phyloP scores from a whole-genome alignment of 2,113 vertebrate species.

The Oryzias celebensis region DNA sequence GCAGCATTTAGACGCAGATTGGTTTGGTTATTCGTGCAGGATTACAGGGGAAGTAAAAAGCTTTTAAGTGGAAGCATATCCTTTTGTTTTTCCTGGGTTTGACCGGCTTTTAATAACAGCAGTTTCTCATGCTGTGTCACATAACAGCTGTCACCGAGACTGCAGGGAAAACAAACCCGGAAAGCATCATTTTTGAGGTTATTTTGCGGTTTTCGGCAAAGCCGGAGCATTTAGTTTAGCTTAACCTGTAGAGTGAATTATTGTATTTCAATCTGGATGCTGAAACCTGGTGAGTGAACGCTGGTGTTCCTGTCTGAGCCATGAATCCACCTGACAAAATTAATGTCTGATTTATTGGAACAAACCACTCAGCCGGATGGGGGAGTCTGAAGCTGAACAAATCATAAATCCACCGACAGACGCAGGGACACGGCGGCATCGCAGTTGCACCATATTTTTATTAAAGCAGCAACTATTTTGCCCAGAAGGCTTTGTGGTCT shows the following conservation, averaged over 20 bases:
- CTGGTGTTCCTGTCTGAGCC: constrained; percentile 21
- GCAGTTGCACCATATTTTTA: constrained; percentile 64
- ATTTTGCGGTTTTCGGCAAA: constrained; percentile 33
- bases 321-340: constrained; percentile 37
- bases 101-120: constrained; percentile 33
- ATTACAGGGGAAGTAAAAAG: constrained; percentile 41
- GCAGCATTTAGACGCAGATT: constrained; percentile 49
- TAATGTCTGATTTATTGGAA: constrained; percentile 49
- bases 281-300: constrained; percentile 40
- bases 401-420: constrained; percentile 2
- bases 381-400: constrained; percentile 49
- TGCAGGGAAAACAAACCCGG: constrained; percentile 34
- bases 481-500: constrained; percentile 64
- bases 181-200: constrained; percentile 25
- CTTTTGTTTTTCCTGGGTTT: constrained; percentile 32
- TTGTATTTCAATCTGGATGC: constrained; percentile 24
- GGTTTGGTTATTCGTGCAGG: constrained; percentile 55
- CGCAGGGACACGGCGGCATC: constrained; percentile 52
- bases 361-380: constrained; percentile 49
- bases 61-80: constrained; percentile 39
- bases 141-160: constrained; percentile 25
- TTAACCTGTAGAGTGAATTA: constrained; percentile 37
- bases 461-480: constrained; percentile 42
- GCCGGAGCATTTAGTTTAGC: constrained; percentile 55
- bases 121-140: constrained; percentile 32